Base-by-base conservation (phyloP, 2,888 invertebrate genomes). In the Andrena haemorrhoa region DNA sequence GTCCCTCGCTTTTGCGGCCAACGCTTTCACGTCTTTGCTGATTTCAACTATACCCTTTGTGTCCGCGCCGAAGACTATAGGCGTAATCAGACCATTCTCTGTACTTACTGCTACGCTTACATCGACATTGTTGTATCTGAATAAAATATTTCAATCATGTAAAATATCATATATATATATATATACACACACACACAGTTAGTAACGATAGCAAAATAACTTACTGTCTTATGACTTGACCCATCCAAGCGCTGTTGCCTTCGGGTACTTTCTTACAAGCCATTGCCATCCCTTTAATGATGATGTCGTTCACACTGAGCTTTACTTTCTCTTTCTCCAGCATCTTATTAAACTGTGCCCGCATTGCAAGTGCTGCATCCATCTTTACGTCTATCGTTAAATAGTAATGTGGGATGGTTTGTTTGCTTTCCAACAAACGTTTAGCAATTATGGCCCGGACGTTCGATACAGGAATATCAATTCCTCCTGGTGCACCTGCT, bases 61-160 rank as follows among this genome's bases (percentile, higher is more conserved):
- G 92, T 99, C 98, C 0, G 98, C 99, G 92, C 96, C 96, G 94
- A 97, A 98, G 16, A 99, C 96, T 88, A 99, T 99, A 1, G 99
- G 99, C 1, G 99, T 99, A 82, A 99, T 99, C 10, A 99, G 95
- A 0, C 99, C 99, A 83, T 96, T 96, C 4, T 98, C 98, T 0
- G 99, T 99, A 80, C 98, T 98, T 5, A 99, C 99, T 0, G 99
- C 99, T 77, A 99, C 98, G 90, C 98, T 98, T 1, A 99, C 97
- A 94, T 99, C 99, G 10, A 99, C 99, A 90, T 97, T 96, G 66
- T 97, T 96, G 92, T 97, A 98, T 92, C 98, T 98, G 12, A 23
- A 71, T 75, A 47, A 12, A 60, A 4, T 35, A n/a, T 26, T 2
- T 5, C 12, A 16, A 64, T 29, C 12, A 20, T 20, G 12, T 12